Evolutionary conservation across 2,113 vertebrate genomes (phyloP).

Genomic region (Xenus cinereus): DNA sequence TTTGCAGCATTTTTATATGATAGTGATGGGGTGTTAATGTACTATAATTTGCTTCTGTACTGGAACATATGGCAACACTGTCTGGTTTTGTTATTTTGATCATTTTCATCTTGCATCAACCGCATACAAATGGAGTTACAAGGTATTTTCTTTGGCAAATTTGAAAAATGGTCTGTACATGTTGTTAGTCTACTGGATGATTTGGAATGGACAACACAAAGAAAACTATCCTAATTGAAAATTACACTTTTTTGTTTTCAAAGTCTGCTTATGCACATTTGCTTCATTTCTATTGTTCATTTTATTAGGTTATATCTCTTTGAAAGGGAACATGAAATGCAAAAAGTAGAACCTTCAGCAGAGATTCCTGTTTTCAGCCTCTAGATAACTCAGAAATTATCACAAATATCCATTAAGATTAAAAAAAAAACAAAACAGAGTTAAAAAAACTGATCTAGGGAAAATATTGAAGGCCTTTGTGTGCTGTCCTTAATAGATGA

Average conservation of each 20-base stretch:
- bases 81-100: constrained; percentile 36
- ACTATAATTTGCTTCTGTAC: constrained; percentile 6
- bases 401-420: neutral
- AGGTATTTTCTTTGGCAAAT: constrained; percentile 9
- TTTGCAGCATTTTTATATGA: neutral
- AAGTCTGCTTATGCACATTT: neutral
- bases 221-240: neutral
- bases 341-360: neutral
- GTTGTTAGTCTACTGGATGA: neutral
- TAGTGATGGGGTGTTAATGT: constrained; percentile 29
- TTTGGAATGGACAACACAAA: neutral
- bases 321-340: neutral
- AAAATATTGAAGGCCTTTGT: neutral
- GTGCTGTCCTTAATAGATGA: neutral
- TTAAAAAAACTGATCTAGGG: neutral
- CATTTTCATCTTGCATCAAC: neutral
- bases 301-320: neutral
- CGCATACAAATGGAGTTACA: constrained; percentile 31
- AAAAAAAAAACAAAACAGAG: neutral
- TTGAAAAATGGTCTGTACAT: neutral
- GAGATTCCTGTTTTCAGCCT: neutral
- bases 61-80: constrained; percentile 50
- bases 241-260: neutral
- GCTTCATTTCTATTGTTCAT: neutral
- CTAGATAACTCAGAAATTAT: neutral